phyloP scores from a whole-genome alignment of 1,140 invertebrate species.

The Lasioglossum baleicum region DNA sequence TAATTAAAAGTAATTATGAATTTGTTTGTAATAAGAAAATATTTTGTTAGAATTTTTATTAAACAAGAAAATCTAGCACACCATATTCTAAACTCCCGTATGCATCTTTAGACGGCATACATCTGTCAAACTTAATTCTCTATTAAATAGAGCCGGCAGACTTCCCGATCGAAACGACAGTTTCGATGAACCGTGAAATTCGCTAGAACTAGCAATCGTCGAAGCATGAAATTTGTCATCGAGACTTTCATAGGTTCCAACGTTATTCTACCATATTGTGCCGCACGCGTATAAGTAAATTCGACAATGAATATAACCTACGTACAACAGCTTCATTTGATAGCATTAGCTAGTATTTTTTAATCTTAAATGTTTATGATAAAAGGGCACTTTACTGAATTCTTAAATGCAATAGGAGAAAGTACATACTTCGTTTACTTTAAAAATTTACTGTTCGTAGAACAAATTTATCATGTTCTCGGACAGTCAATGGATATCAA shows the following conservation, averaged over 20 bases:
- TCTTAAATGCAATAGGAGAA: neutral
- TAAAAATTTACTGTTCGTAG: too few species aligned
- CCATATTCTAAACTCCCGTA: neutral
- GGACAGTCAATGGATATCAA: too few species aligned
- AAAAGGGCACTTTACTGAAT: neutral
- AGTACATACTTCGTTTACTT: too few species aligned
- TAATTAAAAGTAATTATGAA: too few species aligned
- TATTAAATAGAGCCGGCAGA: constrained; percentile 52
- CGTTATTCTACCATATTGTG: constrained; percentile 44
- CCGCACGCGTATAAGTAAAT: constrained; percentile 32
- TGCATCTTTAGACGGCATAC: constrained; percentile 14
- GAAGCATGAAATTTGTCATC: constrained; percentile 66
- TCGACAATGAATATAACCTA: constrained; percentile 32
- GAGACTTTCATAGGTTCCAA: constrained; percentile 55
- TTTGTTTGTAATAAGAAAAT: too few species aligned
- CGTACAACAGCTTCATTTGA: neutral
- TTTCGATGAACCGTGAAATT: constrained; percentile 68
- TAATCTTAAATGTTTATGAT: neutral
- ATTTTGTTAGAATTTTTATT: too few species aligned
- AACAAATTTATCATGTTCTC: neutral
- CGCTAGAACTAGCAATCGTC: constrained; percentile 51
- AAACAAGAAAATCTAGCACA: too few species aligned
- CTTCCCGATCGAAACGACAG: constrained; percentile 47
- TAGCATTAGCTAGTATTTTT: neutral
- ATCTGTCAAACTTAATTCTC: constrained; percentile 53